Evolutionary conservation across 2,113 vertebrate species (phyloP), one percentile per base, ranked within the genome.

Genomic region (Carassius gibelio): DNA sequence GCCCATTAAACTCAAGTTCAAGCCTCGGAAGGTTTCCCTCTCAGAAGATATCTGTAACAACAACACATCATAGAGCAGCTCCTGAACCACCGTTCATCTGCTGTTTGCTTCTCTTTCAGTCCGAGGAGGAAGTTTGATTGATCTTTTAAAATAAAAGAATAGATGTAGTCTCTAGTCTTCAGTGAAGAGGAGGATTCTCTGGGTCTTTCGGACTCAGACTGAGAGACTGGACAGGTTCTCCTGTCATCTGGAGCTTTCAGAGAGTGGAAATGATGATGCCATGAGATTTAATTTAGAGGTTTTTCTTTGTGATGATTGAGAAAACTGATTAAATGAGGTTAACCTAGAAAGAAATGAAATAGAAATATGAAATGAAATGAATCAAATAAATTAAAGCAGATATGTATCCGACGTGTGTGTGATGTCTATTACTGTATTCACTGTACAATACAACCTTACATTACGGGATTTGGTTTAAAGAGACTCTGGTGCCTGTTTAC

Each of bases 1-100:
- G 1, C 83, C 86, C 52, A 82, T 87, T 50, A 85, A 85, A 71
- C 71, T 87, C 17, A 72, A 55, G 15, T 10, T 87, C 50, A 50
- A 7, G 30, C 76, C 68, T 21, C 84, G 75, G 17, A 71, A 50
- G 34, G 48, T 13, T 8, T 21, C 36, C 50, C 81, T 61, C 82
- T 64, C 57, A 3, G 3, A 78, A 23, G 57, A 64, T 2, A 1
- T 17, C 1, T 64, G 59, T 1, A 81, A 81, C 17, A 68, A 50
- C 42, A 66, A 69, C 45, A 48, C 9, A 26, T 48, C 8, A 0
- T 81, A n/a, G 19, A 5, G 14, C 50, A 17, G 74, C 45, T 50
- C 48, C 1, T 6, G 42, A 42, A 8, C 42, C 42, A 8, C 1
- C 7, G 1, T 42, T 48, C 2, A 0, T 50, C 5, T 0, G 6